phyloP scores from a whole-genome alignment of 2,888 invertebrate genomes.

The Monopis laevigella region DNA sequence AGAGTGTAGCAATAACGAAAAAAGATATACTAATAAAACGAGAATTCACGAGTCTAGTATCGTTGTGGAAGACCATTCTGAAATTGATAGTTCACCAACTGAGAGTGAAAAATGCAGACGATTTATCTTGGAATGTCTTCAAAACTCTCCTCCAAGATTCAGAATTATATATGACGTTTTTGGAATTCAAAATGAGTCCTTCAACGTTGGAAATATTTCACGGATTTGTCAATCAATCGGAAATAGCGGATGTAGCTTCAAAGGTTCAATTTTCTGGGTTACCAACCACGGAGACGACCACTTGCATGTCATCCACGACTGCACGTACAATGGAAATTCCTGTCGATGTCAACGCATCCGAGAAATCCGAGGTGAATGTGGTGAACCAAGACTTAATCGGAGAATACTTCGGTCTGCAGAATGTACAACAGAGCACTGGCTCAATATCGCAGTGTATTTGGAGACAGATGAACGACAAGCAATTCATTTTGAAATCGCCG shows the following conservation, averaged over 20 bases:
- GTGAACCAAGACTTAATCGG: slow-evolving; percentile 19
- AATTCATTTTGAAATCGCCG: too few species aligned
- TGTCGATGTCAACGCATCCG: slow-evolving; percentile 15
- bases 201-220: slow-evolving; percentile 19
- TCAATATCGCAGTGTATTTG: slow-evolving; percentile 24
- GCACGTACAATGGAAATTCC: slow-evolving; percentile 20
- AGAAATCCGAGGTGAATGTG: slow-evolving; percentile 15
- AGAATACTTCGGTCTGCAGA: slow-evolving; percentile 23
- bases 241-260: slow-evolving; percentile 3
- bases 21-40: too few species aligned
- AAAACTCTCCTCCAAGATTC: too few species aligned
- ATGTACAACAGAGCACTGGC: slow-evolving; percentile 22
- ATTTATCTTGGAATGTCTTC: too few species aligned
- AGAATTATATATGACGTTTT: too few species aligned
- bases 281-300: slow-evolving; percentile 18
- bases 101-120: too few species aligned
- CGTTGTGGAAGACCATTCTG: too few species aligned
- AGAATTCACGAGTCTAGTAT: too few species aligned
- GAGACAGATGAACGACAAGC: slow-evolving; percentile 21
- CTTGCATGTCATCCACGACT: slow-evolving; percentile 24
- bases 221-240: slow-evolving; percentile 20
- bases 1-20: too few species aligned
- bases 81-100: too few species aligned
- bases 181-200: too few species aligned
- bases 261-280: too few species aligned